phyloP scores from a whole-genome alignment of 2,113 vertebrate species.

The Myodes glareolus region DNA sequence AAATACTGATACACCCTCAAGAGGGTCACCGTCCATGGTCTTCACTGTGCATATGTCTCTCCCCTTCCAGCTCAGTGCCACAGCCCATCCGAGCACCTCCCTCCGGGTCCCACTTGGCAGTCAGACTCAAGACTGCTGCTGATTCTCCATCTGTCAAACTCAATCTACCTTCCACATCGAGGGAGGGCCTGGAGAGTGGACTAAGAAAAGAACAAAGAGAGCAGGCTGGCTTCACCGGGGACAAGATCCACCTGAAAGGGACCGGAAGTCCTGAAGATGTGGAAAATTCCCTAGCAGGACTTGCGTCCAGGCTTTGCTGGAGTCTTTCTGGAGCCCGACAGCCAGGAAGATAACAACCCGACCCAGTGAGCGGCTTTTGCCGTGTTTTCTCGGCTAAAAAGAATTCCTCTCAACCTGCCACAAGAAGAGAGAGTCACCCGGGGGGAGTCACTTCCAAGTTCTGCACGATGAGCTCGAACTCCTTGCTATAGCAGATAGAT shows the following conservation, averaged over 20 bases:
- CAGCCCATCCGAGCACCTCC: conserved; percentile 49
- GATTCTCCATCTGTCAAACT: conserved; percentile 76
- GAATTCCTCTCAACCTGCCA: conserved; percentile 8
- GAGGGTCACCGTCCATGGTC: conserved; percentile 36
- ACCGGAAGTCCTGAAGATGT: conserved; percentile 25
- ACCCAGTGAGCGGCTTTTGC: background rate
- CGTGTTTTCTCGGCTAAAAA: background rate
- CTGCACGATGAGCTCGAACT: background rate
- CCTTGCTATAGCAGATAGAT: background rate
- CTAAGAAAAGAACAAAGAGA: conserved; percentile 41
- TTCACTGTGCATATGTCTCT: background rate
- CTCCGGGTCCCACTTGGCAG: conserved; percentile 70
- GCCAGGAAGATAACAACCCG: background rate
- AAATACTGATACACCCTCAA: conserved; percentile 1
- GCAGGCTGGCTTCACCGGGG: background rate
- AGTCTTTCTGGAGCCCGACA: conserved; percentile 27
- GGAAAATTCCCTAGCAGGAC: conserved; percentile 58
- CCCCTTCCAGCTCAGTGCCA: conserved; percentile 59
- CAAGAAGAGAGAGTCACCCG: background rate
- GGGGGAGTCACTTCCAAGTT: background rate
- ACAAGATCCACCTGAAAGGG: conserved; percentile 17
- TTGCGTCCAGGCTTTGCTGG: background rate
- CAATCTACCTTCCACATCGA: conserved; percentile 45
- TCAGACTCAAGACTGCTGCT: conserved; percentile 67
- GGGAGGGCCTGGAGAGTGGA: conserved; percentile 52